These are phyloP conservation scores for Hirtodrosophila duncani DNA, from an alignment of 2,888 invertebrate genomes.

Conservation along the genomic window DNA sequence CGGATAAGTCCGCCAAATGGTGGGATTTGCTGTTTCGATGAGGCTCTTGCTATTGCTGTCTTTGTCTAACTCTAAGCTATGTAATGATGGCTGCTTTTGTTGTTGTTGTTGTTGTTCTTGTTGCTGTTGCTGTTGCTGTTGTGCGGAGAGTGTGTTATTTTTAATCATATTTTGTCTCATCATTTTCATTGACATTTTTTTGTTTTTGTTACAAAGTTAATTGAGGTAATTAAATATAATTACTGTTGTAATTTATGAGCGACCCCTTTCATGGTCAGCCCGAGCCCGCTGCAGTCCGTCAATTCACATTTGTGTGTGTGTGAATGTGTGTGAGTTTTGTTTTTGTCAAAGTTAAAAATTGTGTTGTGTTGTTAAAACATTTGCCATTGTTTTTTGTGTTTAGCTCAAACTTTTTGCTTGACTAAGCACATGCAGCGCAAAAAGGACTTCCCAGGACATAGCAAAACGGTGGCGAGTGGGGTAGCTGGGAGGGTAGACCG, in stretches of 20 bases:
- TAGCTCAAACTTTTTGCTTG: conserved; percentile 53
- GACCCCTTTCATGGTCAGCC: conserved; percentile 59
- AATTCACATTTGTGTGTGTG: conserved; percentile 21
- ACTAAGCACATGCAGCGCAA: conserved; percentile 26
- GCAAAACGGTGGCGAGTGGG: conserved; percentile 59
- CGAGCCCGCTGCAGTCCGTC: background rate
- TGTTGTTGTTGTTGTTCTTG: background rate
- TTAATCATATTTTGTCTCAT: conserved; percentile 67
- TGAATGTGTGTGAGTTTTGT: background rate
- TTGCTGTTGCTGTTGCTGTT: conserved; percentile 2
- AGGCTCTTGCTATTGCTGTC: background rate
- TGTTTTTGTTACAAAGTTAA: conserved; percentile 71
- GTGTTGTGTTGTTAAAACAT: conserved; percentile 29
- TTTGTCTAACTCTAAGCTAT: conserved; percentile 1
- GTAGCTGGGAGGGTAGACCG: too few species aligned
- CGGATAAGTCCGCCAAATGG: conserved; percentile 40
- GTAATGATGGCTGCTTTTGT: background rate
- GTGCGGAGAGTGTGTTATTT: conserved; percentile 34
- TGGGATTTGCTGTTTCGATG: conserved; percentile 15
- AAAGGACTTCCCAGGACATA: conserved; percentile 29
- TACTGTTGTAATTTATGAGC: conserved; percentile 68
- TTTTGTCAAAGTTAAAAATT: conserved; percentile 21
- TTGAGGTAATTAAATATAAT: conserved; percentile 69
- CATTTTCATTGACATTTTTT: conserved; percentile 70
- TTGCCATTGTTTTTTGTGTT: conserved; percentile 42